These are phyloP conservation scores for Drosophila mettleri DNA, from an alignment of 2,888 invertebrate genomes.

Conservation along the genomic window DNA sequence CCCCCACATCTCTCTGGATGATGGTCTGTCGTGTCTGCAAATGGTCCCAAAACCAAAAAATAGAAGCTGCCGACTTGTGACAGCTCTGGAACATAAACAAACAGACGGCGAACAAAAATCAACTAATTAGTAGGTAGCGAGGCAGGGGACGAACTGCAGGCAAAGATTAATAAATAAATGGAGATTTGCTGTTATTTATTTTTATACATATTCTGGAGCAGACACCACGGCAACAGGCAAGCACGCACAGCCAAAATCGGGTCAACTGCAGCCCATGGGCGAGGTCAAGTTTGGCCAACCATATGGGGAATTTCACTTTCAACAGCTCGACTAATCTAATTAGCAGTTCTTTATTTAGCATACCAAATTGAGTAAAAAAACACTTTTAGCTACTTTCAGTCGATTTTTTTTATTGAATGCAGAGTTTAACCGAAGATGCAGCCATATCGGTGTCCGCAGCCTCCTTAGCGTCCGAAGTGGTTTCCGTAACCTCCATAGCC, in stretches of 20 bases:
- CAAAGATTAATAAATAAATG: constrained; percentile 72
- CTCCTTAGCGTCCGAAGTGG: too few relatives aligned
- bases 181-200: constrained; percentile 76
- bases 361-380: neutral
- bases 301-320: constrained; percentile 28
- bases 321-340: constrained; percentile 10
- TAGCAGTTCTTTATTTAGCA: constrained; percentile 1
- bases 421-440: constrained; percentile 20
- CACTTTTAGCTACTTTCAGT: constrained; percentile 21
- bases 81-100: constrained; percentile 72
- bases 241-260: constrained; percentile 57
- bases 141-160: constrained; percentile 24
- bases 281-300: constrained; percentile 74
- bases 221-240: constrained; percentile 48
- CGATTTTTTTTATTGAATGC: constrained; percentile 33
- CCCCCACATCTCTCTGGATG: constrained; percentile 10
- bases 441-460: constrained; percentile 8
- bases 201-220: constrained; percentile 58
- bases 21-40: constrained; percentile 27
- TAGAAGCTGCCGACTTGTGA: constrained; percentile 55
- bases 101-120: constrained; percentile 56
- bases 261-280: constrained; percentile 66
- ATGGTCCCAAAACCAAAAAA: constrained; percentile 43
- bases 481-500: constrained; percentile 32
- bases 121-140: constrained; percentile 63